Evolutionary conservation across 2,888 invertebrate genomes (phyloP).

Genomic region (Macropis europaea): DNA sequence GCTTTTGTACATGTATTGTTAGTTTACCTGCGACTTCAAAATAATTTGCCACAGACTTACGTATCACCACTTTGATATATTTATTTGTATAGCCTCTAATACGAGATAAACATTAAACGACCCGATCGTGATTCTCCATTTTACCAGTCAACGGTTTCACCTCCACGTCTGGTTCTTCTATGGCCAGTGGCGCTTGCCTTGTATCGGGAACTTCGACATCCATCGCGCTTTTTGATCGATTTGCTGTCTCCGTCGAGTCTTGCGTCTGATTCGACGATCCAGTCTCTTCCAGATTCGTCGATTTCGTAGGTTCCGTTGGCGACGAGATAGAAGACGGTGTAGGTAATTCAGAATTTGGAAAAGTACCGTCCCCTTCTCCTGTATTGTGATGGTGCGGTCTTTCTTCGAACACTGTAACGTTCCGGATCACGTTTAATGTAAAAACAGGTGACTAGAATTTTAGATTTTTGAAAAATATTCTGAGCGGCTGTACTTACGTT

Average conservation of each 20-base stretch:
- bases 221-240: slow-evolving; percentile 57
- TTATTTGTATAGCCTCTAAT: slow-evolving; percentile 59
- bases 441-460: not conserved
- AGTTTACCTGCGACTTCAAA: slow-evolving; percentile 15
- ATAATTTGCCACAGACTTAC: slow-evolving; percentile 62
- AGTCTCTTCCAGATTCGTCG: slow-evolving; percentile 74
- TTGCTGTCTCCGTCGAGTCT: slow-evolving; percentile 62
- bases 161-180: slow-evolving; percentile 66
- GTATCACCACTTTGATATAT: slow-evolving; percentile 61
- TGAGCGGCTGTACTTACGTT: slow-evolving; percentile 82
- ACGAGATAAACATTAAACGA: slow-evolving; percentile 69
- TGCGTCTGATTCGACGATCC: slow-evolving; percentile 69
- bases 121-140: slow-evolving; percentile 64
- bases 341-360: slow-evolving; percentile 72
- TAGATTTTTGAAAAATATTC: not conserved
- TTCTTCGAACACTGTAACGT: slow-evolving; percentile 86
- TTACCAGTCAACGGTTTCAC: slow-evolving; percentile 63
- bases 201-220: slow-evolving; percentile 69
- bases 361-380: slow-evolving; percentile 69
- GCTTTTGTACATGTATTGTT: slow-evolving; percentile 20
- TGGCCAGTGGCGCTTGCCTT: slow-evolving; percentile 66
- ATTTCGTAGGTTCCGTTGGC: slow-evolving; percentile 75
- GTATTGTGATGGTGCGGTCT: slow-evolving; percentile 81
- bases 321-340: slow-evolving; percentile 76
- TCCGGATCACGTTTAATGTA: not conserved